Evolutionary conservation across 1,140 invertebrate genomes (phyloP).

Genomic region (Acarapis woodi): DNA sequence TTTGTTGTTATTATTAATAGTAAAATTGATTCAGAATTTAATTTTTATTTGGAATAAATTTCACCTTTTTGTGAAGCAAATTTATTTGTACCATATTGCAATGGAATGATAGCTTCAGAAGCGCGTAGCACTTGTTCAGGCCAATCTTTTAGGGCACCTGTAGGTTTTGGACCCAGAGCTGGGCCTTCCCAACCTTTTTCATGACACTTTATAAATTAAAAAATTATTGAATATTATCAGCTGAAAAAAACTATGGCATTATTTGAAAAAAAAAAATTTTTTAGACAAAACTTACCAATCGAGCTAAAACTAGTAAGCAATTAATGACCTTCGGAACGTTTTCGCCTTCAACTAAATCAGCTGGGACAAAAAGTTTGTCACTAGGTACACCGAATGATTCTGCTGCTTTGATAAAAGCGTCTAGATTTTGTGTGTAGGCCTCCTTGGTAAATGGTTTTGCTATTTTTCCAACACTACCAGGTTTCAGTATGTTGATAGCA

Average conservation of each 20-base stretch:
- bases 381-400: constrained; percentile 1
- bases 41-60: no score
- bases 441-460: constrained; percentile 8
- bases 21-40: no score
- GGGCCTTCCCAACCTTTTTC: constrained; percentile 5
- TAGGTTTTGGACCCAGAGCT: constrained; percentile 6
- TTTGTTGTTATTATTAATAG: no score
- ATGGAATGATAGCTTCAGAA: constrained; percentile 4
- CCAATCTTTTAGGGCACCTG: constrained; percentile 7
- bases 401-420: constrained; percentile 3
- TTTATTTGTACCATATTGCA: constrained; percentile 8
- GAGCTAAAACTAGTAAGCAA: background rate
- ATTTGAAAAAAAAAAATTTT: background rate
- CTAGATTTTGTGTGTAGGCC: constrained; percentile 1
- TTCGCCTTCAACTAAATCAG: constrained; percentile 3
- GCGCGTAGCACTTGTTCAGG: constrained; percentile 5
- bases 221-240: background rate
- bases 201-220: background rate
- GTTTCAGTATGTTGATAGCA: constrained; percentile 3
- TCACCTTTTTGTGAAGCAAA: constrained; percentile 8
- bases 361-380: constrained; percentile 4
- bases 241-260: background rate
- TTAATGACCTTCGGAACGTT: constrained; percentile 5
- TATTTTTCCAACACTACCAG: constrained; percentile 5
- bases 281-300: background rate